Conservation (phyloP, 2,113 vertebrate genomes). For the Halichoeres trimaculatus region DNA sequence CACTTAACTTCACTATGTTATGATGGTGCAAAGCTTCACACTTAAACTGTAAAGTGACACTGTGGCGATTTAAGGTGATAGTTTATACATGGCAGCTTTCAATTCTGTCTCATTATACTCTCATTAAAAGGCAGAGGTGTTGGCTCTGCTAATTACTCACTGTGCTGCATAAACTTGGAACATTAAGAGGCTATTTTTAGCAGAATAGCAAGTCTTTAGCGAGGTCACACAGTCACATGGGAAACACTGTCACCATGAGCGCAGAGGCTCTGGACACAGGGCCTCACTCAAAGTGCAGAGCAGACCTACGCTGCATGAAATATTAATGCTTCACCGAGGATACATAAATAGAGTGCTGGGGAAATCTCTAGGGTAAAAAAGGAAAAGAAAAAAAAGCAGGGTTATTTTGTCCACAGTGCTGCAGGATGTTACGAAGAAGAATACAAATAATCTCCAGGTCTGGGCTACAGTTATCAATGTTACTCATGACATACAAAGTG, state of each 20-base stretch:
- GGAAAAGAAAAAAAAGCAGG: slow-evolving; percentile 17
- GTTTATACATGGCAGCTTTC: slow-evolving; percentile 3
- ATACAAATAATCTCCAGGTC: background rate
- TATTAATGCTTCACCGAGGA: slow-evolving; percentile 64
- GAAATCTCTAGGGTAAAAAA: slow-evolving; percentile 35
- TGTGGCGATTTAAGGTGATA: background rate
- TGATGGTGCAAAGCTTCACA: background rate
- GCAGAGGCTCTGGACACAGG: slow-evolving; percentile 45
- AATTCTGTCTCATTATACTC: slow-evolving; percentile 5
- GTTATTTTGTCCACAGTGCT: slow-evolving; percentile 7
- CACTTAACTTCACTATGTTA: background rate
- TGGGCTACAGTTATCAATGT: background rate
- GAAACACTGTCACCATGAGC: slow-evolving; percentile 47
- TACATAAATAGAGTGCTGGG: slow-evolving; percentile 63
- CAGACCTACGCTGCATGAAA: slow-evolving; percentile 63
- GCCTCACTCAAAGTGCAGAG: slow-evolving; percentile 46
- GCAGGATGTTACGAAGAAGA: slow-evolving; percentile 9
- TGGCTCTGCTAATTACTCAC: slow-evolving; percentile 17
- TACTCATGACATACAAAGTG: background rate
- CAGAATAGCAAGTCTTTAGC: slow-evolving; percentile 13
- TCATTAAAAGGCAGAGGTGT: slow-evolving; percentile 23
- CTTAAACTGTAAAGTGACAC: background rate
- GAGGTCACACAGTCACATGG: slow-evolving; percentile 44
- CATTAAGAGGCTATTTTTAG: slow-evolving; percentile 44
- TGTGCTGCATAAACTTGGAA: slow-evolving; percentile 25